Conservation (phyloP, 2,888 invertebrate genomes). For the Sericinus montela region DNA sequence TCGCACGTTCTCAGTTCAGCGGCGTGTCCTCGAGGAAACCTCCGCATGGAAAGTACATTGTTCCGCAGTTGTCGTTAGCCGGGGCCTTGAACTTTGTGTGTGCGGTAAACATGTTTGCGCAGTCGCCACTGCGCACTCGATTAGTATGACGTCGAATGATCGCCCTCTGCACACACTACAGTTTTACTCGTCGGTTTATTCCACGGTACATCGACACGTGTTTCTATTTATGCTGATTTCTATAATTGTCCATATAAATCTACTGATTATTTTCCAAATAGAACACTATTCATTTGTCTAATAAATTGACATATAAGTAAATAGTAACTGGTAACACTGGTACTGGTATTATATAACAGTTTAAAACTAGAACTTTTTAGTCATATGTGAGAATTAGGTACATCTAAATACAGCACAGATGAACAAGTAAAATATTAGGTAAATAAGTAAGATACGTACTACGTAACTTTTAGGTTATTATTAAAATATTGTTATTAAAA, state of each 20-base stretch:
- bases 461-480: no score
- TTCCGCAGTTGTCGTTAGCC: conserved; percentile 49
- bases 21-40: conserved; percentile 39
- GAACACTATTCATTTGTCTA: not conserved
- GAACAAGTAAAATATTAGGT: no score
- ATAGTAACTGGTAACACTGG: no score
- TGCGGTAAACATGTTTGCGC: conserved; percentile 74
- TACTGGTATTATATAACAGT: no score
- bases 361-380: no score
- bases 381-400: no score
- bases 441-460: no score
- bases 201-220: conserved; percentile 48
- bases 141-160: conserved; percentile 50
- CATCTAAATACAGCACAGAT: no score
- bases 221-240: conserved; percentile 17
- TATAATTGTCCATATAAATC: not conserved
- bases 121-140: conserved; percentile 62
- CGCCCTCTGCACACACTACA: conserved; percentile 31
- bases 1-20: conserved; percentile 21
- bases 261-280: not conserved
- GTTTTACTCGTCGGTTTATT: conserved; percentile 36
- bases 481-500: no score
- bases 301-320: no score
- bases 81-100: conserved; percentile 72
- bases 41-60: conserved; percentile 51